A percentile compares a stretch with the other conserved stretches of the same genome.
phyloP scores from a whole-genome alignment of 2,888 invertebrate genomes.

The Meloe dianella region DNA sequence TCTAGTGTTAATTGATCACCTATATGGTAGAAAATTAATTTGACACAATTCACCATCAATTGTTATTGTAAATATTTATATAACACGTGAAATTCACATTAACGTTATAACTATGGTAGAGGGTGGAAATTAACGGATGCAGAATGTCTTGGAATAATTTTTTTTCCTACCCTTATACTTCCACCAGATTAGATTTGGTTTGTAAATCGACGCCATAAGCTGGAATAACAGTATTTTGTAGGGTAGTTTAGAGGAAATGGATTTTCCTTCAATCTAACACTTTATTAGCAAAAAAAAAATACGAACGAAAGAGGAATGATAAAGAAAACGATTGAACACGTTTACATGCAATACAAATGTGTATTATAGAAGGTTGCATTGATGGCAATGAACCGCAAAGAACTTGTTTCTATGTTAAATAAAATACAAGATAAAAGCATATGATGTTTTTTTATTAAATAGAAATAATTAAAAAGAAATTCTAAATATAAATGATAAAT shows the following conservation, averaged over 20 bases:
- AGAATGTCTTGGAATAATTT: not conserved
- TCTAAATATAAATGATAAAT: not conserved
- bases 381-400: slow-evolving; percentile 8
- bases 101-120: not conserved
- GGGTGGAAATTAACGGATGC: not conserved
- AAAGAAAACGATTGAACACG: not conserved
- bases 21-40: too few relatives aligned
- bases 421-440: not conserved
- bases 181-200: not conserved
- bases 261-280: slow-evolving; percentile 8
- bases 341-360: not conserved
- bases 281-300: not conserved
- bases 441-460: not conserved
- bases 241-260: slow-evolving; percentile 5
- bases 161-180: not conserved
- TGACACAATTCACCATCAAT: too few relatives aligned
- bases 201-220: slow-evolving; percentile 3
- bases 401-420: slow-evolving; percentile 10
- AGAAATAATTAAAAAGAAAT: not conserved
- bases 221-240: slow-evolving; percentile 5
- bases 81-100: not conserved
- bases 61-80: too few relatives aligned
- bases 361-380: not conserved
- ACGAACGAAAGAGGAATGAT: not conserved
- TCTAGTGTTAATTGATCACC: not conserved